Evolutionary conservation across 2,113 vertebrate species (phyloP), one percentile per base, ranked within the genome.

Genomic region (Maccullochella peelii): DNA sequence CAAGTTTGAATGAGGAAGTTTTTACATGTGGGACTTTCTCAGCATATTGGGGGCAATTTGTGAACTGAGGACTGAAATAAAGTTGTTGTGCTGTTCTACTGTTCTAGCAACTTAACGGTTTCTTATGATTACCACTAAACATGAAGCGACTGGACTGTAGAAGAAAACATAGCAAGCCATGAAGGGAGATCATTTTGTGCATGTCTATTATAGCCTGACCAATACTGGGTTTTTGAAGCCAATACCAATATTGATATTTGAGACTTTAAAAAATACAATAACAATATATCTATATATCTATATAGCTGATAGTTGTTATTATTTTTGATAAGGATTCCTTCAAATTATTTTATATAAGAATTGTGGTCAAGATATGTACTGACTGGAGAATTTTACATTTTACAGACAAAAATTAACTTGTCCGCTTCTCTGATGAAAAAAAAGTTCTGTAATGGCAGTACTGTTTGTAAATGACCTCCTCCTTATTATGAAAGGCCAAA

Each of bases 1-100:
- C 36, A 30, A 81, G 66, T 61, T 25, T 89, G 77, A 91, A 90
- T 84, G 47, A 67, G 61, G 74, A 82, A 38, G 15, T 72, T 91
- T 91, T 83, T 74, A 80, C 33, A 38, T 18, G 47, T 47, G 59
- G 66, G 49, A 30, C 82, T 72, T 82, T 89, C 72, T 80, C 72
- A 66, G 78, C 6, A 3, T 20, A 38, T 73, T 71, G 44, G 30
- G 50, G 65, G 36, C 71, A 68, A 70, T n/a, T 47, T 84, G 59
- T 77, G 65, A 69, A 77, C 65, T 59, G 11, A 61, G 25, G 69
- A 33, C 18, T 25, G 16, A 65, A 68, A 69, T 42, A 57, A 75
- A 80, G 73, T n/a, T 1, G 11, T 50, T 79, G 38, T 50, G 18
- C 54, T 79, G 55, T 38, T 80, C 68, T 52, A 6, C 27, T 57